Percentiles rank a stretch among this genome's conserved stretches.
Evolutionary conservation across 2,113 vertebrate species (phyloP).

Genomic region (Oreochromis aureus): DNA sequence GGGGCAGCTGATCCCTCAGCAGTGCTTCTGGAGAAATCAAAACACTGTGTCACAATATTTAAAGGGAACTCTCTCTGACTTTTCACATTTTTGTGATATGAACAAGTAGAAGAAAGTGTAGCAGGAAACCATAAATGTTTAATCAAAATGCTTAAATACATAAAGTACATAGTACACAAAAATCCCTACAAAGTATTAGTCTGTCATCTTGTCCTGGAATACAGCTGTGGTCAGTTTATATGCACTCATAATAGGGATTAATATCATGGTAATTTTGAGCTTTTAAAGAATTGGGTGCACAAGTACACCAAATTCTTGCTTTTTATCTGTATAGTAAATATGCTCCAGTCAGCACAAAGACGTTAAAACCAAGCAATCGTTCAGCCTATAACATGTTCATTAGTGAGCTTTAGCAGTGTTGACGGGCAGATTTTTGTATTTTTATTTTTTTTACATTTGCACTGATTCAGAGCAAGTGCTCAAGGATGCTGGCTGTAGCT

Average conservation of each 20-base stretch:
- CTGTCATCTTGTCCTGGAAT: not conserved
- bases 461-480: not conserved
- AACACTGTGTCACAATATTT: not conserved
- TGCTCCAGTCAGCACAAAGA: not conserved
- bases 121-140: not conserved
- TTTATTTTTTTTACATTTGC: not conserved
- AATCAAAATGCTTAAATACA: not conserved
- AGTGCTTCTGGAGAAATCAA: slow-evolving; percentile 14
- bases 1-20: not conserved
- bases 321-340: not conserved
- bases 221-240: not conserved
- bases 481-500: not conserved
- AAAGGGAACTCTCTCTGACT: not conserved
- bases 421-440: not conserved
- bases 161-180: not conserved
- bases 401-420: not conserved
- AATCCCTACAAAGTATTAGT: not conserved
- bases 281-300: not conserved
- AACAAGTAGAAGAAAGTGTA: not conserved
- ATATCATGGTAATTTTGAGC: not conserved
- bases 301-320: not conserved
- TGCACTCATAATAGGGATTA: not conserved
- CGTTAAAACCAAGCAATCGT: not conserved
- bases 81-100: not conserved
- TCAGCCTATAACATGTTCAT: not conserved